These are phyloP conservation scores for Labeo calbasu DNA, from an alignment of 2,797 vertebrate species.

Conservation along the genomic window DNA sequence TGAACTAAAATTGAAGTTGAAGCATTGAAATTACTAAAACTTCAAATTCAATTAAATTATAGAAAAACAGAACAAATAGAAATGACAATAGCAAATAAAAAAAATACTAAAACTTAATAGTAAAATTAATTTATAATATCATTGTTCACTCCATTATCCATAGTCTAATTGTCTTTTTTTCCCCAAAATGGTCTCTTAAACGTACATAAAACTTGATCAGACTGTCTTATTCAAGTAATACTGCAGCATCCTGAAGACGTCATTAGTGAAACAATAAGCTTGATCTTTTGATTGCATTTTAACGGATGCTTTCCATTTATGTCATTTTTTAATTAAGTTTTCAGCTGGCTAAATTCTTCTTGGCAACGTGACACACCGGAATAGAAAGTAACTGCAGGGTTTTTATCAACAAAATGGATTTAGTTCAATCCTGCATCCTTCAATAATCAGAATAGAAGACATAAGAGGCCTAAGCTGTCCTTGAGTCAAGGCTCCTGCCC, in stretches of 20 bases:
- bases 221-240: background rate
- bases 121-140: background rate
- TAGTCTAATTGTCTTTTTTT: background rate
- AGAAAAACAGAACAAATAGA: background rate
- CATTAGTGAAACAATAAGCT: background rate
- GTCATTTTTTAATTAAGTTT: background rate
- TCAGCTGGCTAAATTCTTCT: background rate
- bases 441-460: background rate
- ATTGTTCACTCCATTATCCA: background rate
- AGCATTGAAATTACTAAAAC: background rate
- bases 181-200: background rate
- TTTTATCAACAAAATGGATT: slow-evolving; percentile 4
- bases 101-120: background rate
- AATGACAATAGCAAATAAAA: background rate
- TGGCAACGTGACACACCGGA: background rate
- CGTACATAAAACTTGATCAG: background rate
- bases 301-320: background rate
- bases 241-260: background rate
- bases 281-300: background rate
- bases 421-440: background rate
- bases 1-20: no score
- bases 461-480: background rate
- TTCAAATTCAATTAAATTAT: background rate
- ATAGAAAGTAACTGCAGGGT: background rate
- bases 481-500: background rate